Evolutionary conservation across 2,113 vertebrate genomes (phyloP).

Genomic region (Antennarius striatus): DNA sequence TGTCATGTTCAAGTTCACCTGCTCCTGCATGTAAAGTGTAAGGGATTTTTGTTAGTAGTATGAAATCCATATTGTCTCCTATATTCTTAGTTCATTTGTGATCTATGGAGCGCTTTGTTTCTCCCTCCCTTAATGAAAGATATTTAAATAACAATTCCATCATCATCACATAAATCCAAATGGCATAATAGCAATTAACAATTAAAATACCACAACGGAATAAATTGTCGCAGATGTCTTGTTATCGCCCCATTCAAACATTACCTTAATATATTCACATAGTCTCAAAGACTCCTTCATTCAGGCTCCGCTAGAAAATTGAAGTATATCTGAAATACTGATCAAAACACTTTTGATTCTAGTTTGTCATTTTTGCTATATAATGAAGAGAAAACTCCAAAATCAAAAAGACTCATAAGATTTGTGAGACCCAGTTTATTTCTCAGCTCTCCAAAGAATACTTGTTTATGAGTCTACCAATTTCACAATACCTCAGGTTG

Average conservation of each 20-base stretch:
- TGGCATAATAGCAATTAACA: too few relatives aligned
- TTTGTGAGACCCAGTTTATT: slow-evolving; percentile 38
- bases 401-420: slow-evolving; percentile 39
- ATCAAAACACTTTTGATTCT: slow-evolving; percentile 46
- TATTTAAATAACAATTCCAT: too few relatives aligned
- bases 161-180: too few relatives aligned
- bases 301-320: not conserved
- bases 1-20: slow-evolving; percentile 18
- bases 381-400: slow-evolving; percentile 38
- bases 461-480: slow-evolving; percentile 57
- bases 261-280: slow-evolving; percentile 53
- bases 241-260: slow-evolving; percentile 55
- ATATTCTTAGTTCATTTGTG: too few relatives aligned
- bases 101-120: too few relatives aligned
- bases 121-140: too few relatives aligned
- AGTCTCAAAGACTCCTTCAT: slow-evolving; percentile 32
- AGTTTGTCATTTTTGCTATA: not conserved
- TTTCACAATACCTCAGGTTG: slow-evolving; percentile 63
- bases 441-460: slow-evolving; percentile 48
- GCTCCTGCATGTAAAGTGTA: slow-evolving; percentile 15
- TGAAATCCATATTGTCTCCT: not conserved
- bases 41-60: slow-evolving; percentile 2
- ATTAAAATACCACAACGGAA: not conserved
- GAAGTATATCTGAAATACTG: slow-evolving; percentile 52
- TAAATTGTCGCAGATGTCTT: slow-evolving; percentile 29